These are phyloP conservation scores for Belgica antarctica DNA, from an alignment of 2,888 invertebrate species.

Conservation along the genomic window DNA sequence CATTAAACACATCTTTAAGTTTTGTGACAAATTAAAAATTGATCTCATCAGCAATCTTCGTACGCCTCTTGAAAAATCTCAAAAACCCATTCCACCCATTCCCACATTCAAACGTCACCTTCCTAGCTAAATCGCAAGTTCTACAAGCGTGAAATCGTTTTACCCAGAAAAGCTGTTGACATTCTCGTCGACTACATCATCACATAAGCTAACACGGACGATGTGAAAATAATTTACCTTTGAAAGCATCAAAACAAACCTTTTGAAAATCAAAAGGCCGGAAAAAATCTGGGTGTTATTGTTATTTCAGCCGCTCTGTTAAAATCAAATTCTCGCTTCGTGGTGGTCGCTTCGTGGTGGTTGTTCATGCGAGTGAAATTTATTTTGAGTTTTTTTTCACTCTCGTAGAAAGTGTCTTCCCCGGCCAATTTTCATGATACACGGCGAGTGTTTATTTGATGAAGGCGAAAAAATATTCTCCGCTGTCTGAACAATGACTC, in stretches of 20 bases:
- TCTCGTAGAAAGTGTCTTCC: not conserved
- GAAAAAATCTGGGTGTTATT: slow-evolving; percentile 27
- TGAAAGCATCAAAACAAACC: not conserved
- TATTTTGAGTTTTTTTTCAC: slow-evolving; percentile 10
- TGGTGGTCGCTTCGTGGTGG: not conserved
- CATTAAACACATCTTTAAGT: too few relatives aligned
- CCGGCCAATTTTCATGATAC: not conserved
- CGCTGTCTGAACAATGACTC: slow-evolving; percentile 15
- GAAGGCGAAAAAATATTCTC: not conserved
- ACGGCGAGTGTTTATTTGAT: slow-evolving; percentile 24
- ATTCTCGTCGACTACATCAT: not conserved
- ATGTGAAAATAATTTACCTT: not conserved
- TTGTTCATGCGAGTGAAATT: slow-evolving; percentile 25
- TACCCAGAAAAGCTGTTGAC: not conserved
- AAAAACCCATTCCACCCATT: too few relatives aligned
- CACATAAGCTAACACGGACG: not conserved
- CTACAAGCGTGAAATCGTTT: too few relatives aligned
- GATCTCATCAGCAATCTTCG: too few relatives aligned
- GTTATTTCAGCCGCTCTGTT: slow-evolving; percentile 15
- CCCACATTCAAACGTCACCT: too few relatives aligned
- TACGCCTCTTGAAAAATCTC: too few relatives aligned
- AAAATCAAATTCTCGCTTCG: not conserved
- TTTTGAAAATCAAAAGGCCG: slow-evolving; percentile 36
- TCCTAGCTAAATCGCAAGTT: too few relatives aligned
- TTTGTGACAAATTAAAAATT: too few relatives aligned